Conservation (phyloP, 2,888 invertebrate genomes). For the Watsonalla binaria region DNA sequence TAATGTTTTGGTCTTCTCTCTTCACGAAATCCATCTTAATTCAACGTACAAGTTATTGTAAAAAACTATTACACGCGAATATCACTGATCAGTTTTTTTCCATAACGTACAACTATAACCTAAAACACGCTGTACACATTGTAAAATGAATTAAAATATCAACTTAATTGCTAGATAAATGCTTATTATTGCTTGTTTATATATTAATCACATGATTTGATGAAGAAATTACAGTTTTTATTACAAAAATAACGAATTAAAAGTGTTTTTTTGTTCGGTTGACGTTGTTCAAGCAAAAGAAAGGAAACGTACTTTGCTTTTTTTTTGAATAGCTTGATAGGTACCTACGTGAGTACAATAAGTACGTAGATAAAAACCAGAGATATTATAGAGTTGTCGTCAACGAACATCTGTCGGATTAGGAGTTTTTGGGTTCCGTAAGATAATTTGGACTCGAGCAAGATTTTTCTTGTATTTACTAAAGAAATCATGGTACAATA, state of each 20-base stretch:
- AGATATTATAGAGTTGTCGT: conserved; percentile 46
- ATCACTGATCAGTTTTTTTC: conserved; percentile 13
- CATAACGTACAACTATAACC: conserved; percentile 54
- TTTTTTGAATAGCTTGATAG: too few species aligned
- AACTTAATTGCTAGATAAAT: conserved; percentile 24
- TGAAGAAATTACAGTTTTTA: conserved; percentile 26
- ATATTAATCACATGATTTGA: conserved; percentile 25
- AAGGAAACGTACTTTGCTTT: conserved; percentile 43
- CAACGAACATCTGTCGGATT: conserved; percentile 60
- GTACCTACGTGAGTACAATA: too few species aligned
- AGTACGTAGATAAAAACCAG: conserved; percentile 12
- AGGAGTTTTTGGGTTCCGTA: not conserved
- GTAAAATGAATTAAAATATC: conserved; percentile 27
- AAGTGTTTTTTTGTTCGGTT: conserved; percentile 36
- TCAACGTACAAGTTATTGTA: conserved; percentile 13
- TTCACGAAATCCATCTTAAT: conserved; percentile 66
- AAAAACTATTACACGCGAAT: conserved; percentile 7
- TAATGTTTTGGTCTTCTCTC: conserved; percentile 56
- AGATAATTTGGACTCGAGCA: not conserved
- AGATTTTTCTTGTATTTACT: too few species aligned
- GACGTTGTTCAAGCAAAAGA: conserved; percentile 39
- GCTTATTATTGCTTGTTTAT: conserved; percentile 17
- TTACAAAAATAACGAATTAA: conserved; percentile 22
- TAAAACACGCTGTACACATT: conserved; percentile 33
- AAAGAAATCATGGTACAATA: too few species aligned